Percentiles rank a stretch among this genome's conserved stretches.
Conservation (phyloP, 2,888 invertebrate genomes). For the Pharmacophagus antenor region DNA sequence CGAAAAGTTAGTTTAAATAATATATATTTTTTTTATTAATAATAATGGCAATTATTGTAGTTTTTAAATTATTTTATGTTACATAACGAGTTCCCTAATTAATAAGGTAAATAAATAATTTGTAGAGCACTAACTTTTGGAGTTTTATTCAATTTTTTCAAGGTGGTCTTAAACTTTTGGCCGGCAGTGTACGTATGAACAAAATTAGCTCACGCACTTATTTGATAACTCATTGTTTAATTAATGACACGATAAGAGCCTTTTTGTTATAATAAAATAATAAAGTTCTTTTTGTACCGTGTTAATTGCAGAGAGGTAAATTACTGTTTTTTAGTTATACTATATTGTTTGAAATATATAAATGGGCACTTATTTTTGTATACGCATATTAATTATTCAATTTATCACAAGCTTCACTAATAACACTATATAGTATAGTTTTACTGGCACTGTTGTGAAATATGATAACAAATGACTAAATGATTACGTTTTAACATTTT, state of each 20-base stretch:
- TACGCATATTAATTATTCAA: neutral
- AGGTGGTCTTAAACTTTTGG: too few species aligned
- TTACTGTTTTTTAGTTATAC: constrained; percentile 20
- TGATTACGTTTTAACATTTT: neutral
- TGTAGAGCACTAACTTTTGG: too few species aligned
- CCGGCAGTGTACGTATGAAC: too few species aligned
- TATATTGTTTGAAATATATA: too few species aligned
- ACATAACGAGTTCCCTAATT: too few species aligned
- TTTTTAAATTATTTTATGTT: too few species aligned
- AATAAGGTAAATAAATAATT: too few species aligned
- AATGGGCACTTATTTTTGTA: too few species aligned
- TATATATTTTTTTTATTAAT: too few species aligned
- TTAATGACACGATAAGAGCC: constrained; percentile 27
- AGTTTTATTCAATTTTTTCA: too few species aligned
- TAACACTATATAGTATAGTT: neutral
- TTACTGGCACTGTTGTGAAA: neutral
- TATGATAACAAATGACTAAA: neutral
- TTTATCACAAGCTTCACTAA: neutral
- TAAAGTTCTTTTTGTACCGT: constrained; percentile 21
- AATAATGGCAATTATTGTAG: too few species aligned
- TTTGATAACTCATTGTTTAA: constrained; percentile 25
- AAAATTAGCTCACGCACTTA: constrained; percentile 1
- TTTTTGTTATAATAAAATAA: constrained; percentile 1
- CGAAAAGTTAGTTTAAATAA: too few species aligned
- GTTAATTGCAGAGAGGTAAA: constrained; percentile 11